phyloP scores from a whole-genome alignment of 2,113 vertebrate species.

The Serilophus lunatus region DNA sequence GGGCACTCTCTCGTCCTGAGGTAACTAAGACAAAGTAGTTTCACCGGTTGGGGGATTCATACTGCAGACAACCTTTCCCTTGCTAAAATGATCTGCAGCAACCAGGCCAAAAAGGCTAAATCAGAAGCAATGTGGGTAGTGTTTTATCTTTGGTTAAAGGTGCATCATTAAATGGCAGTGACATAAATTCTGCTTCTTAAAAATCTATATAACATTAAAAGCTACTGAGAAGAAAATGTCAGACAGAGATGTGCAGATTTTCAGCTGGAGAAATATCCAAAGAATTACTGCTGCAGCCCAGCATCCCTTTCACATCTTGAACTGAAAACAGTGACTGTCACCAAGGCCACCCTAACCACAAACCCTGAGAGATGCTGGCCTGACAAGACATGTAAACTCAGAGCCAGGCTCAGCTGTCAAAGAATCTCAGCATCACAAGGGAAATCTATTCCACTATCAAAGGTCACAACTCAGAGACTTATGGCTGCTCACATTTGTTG shows the following conservation, averaged over 20 bases:
- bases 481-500: constrained; percentile 68
- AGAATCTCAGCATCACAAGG: constrained; percentile 66
- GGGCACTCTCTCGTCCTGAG: constrained; percentile 79
- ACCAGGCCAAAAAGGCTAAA: constrained; percentile 62
- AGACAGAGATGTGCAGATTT: constrained; percentile 41
- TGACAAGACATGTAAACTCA: constrained; percentile 70
- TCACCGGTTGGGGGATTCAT: constrained; percentile 72
- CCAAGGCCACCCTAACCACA: constrained; percentile 48
- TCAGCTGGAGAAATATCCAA: constrained; percentile 33
- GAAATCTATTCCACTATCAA: constrained; percentile 69
- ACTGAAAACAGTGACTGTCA: constrained; percentile 62
- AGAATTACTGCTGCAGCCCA: constrained; percentile 5
- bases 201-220: constrained; percentile 64
- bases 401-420: constrained; percentile 69
- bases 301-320: constrained; percentile 11
- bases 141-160: constrained; percentile 71
- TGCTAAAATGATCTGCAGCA: constrained; percentile 55
- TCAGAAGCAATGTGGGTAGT: constrained; percentile 44
- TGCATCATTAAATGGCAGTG: constrained; percentile 60
- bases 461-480: constrained; percentile 71
- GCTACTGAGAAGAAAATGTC: constrained; percentile 52
- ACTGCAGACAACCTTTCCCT: constrained; percentile 67
- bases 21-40: constrained; percentile 87
- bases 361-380: constrained; percentile 53
- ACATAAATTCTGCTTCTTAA: constrained; percentile 71